A percentile compares a stretch with the other conserved stretches of the same genome.
These are phyloP conservation scores for Siderastrea siderea DNA, from an alignment of 92 coral and sea anemone genomes.

Conservation along the genomic window DNA sequence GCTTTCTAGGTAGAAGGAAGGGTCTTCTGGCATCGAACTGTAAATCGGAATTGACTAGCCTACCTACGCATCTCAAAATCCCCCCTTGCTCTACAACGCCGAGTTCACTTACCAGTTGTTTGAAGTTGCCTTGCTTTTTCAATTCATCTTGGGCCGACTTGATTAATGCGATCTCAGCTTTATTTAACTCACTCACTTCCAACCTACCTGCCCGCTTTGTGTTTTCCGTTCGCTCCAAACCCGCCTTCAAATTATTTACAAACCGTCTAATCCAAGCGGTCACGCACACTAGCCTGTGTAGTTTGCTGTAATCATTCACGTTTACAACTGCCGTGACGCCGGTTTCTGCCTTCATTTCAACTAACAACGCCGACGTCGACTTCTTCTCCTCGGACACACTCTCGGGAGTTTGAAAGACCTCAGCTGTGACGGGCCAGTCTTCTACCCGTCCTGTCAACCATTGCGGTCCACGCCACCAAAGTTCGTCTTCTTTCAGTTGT, in stretches of 20 bases:
- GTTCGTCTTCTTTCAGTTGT: conserved; percentile 12
- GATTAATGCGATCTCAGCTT: no score
- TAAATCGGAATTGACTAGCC: neutral
- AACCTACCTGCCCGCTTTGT: no score
- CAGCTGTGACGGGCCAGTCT: conserved; percentile 17
- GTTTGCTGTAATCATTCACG: conserved; percentile 7
- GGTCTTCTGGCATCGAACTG: no score
- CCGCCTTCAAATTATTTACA: no score
- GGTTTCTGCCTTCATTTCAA: neutral
- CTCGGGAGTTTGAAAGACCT: conserved; percentile 32
- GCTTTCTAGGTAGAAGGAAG: no score
- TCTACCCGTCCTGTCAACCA: neutral
- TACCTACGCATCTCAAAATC: neutral
- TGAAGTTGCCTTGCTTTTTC: conserved; percentile 21
- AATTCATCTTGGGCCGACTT: no score
- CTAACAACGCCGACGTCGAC: neutral
- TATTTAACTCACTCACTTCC: no score
- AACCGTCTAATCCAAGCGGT: conserved; percentile 26
- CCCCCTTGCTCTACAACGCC: neutral
- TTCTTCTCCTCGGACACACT: neutral
- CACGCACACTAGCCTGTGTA: conserved; percentile 3
- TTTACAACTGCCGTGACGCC: neutral
- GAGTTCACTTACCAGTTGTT: conserved; percentile 23
- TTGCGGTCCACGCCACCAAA: conserved; percentile 50
- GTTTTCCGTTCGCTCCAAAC: no score